Evolutionary conservation across 2,113 vertebrate species (phyloP).

Genomic region (Aplodontia rufa): DNA sequence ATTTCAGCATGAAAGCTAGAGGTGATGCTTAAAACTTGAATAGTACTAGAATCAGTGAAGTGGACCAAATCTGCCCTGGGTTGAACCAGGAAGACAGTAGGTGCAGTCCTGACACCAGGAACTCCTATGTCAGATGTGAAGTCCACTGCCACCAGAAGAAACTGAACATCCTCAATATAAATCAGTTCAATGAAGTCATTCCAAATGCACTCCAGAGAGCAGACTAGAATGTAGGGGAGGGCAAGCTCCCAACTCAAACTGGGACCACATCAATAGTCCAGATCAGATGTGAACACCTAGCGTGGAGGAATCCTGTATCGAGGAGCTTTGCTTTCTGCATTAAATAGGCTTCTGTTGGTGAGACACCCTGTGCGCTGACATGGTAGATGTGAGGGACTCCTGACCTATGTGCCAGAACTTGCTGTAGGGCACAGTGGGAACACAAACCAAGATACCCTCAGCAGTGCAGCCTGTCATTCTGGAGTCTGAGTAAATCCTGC

Average conservation of each 20-base stretch:
- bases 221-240: too few relatives aligned
- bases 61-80: too few relatives aligned
- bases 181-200: not conserved
- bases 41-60: too few relatives aligned
- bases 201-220: too few relatives aligned
- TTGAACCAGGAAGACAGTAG: not conserved
- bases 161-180: not conserved
- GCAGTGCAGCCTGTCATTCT: too few relatives aligned
- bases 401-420: not conserved
- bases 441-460: not conserved
- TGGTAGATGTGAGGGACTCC: not conserved
- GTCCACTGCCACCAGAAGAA: not conserved
- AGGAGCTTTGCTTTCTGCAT: not conserved
- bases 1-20: not conserved
- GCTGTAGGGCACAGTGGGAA: not conserved
- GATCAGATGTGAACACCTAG: not conserved
- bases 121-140: too few relatives aligned
- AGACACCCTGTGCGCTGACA: not conserved
- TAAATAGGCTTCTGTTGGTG: not conserved
- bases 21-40: not conserved
- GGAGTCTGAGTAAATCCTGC: not conserved
- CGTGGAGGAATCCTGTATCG: not conserved
- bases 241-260: not conserved
- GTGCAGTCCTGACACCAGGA: not conserved
- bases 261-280: not conserved